phyloP scores from a whole-genome alignment of 1,140 invertebrate genomes.

The Mylabris phalerata region DNA sequence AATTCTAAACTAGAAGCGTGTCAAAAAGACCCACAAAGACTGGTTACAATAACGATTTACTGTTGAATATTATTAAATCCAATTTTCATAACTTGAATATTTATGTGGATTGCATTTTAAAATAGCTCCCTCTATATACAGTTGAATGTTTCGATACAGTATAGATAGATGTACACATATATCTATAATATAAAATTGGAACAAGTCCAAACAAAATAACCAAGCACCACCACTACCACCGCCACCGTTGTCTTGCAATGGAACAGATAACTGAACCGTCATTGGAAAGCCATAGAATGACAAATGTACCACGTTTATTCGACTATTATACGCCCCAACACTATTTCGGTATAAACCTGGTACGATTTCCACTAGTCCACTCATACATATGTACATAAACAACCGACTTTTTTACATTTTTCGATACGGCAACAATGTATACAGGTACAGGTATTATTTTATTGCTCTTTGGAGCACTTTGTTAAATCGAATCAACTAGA shows the following conservation, averaged over 20 bases:
- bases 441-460: no score
- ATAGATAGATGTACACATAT: conserved; percentile 11
- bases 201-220: conserved; percentile 32
- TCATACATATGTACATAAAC: no score
- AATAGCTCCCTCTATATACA: conserved; percentile 15
- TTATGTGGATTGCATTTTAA: conserved; percentile 28
- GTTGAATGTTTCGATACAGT: conserved; percentile 29
- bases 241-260: conserved; percentile 22
- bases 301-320: conserved; percentile 31
- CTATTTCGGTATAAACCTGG: conserved; percentile 9
- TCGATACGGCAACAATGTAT: no score
- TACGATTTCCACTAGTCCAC: no score
- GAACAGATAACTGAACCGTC: conserved; percentile 30
- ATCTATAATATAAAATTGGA: conserved; percentile 25
- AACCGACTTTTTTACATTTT: no score
- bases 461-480: no score
- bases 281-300: conserved; percentile 33
- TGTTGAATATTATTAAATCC: conserved; percentile 21
- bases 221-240: no score
- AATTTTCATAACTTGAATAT: conserved; percentile 26
- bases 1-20: no score
- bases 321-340: conserved; percentile 12
- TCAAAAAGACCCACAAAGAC: no score
- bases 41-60: neutral
- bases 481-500: no score